Percentiles rank a stretch among this genome's conserved stretches.
Evolutionary conservation across 2,797 vertebrate genomes (phyloP).

Genomic region (Karalla daura): DNA sequence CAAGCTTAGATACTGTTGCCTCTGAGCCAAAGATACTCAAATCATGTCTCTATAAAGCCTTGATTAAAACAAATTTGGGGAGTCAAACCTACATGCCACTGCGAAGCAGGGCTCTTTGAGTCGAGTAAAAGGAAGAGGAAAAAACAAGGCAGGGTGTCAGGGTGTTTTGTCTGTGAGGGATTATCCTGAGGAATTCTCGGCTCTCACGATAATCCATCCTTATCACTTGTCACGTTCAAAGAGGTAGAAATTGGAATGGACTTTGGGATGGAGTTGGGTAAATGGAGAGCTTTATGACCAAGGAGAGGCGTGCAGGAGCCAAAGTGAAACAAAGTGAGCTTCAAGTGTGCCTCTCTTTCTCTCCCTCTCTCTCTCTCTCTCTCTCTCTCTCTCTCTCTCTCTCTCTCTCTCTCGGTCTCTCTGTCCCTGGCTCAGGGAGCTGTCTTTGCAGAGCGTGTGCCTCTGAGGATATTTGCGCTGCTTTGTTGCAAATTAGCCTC

Average conservation of each 20-base stretch:
- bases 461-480: constrained; percentile 62
- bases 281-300: constrained; percentile 75
- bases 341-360: constrained; percentile 66
- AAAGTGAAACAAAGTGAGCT: constrained; percentile 75
- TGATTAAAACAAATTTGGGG: constrained; percentile 81
- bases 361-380: too few relatives aligned
- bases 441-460: constrained; percentile 39
- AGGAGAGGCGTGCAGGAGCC: constrained; percentile 58
- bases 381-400: too few relatives aligned
- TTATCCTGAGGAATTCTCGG: constrained; percentile 74
- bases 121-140: constrained; percentile 21
- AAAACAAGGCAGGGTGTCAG: constrained; percentile 69
- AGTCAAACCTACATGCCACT: constrained; percentile 66
- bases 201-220: constrained; percentile 78
- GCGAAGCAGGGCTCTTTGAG: constrained; percentile 53
- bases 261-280: constrained; percentile 66
- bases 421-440: constrained; percentile 53
- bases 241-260: constrained; percentile 79
- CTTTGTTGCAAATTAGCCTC: constrained; percentile 69
- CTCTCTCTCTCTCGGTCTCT: too few relatives aligned
- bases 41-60: constrained; percentile 77
- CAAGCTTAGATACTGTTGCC: constrained; percentile 39
- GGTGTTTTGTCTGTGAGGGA: constrained; percentile 81
- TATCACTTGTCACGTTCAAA: constrained; percentile 81
- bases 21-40: constrained; percentile 73